Conservation (phyloP, 2,797 vertebrate genomes). For the Fringilla coelebs region DNA sequence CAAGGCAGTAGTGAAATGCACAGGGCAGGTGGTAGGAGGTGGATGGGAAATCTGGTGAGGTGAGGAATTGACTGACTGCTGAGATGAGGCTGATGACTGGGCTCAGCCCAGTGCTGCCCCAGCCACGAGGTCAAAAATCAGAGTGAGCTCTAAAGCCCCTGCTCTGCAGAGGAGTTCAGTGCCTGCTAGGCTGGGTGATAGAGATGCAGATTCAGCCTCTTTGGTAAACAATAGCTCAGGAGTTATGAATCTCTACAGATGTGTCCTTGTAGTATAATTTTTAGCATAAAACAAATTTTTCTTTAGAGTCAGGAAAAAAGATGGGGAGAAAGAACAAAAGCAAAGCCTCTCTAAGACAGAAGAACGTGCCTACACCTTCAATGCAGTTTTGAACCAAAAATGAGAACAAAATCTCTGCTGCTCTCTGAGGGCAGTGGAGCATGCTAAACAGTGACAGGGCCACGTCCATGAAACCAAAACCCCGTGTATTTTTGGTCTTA, state of each 20-base stretch:
- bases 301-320: not conserved
- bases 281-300: not conserved
- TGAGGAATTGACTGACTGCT: not conserved
- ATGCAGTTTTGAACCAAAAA: not conserved
- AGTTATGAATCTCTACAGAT: not conserved
- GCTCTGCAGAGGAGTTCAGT: not conserved
- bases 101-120: not conserved
- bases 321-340: not conserved
- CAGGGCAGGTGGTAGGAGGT: not conserved
- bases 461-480: not conserved
- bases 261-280: not conserved
- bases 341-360: not conserved
- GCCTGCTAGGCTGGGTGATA: not conserved
- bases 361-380: not conserved
- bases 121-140: not conserved
- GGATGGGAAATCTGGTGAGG: not conserved
- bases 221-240: not conserved
- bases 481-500: not conserved
- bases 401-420: not conserved
- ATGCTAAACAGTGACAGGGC: not conserved
- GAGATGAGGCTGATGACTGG: not conserved
- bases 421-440: not conserved
- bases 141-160: not conserved
- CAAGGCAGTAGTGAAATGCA: not conserved
- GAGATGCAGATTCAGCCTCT: not conserved